These are phyloP conservation scores for Erinaceus europaeus DNA, from an alignment of 2,113 vertebrate species.

Conservation along the genomic window DNA sequence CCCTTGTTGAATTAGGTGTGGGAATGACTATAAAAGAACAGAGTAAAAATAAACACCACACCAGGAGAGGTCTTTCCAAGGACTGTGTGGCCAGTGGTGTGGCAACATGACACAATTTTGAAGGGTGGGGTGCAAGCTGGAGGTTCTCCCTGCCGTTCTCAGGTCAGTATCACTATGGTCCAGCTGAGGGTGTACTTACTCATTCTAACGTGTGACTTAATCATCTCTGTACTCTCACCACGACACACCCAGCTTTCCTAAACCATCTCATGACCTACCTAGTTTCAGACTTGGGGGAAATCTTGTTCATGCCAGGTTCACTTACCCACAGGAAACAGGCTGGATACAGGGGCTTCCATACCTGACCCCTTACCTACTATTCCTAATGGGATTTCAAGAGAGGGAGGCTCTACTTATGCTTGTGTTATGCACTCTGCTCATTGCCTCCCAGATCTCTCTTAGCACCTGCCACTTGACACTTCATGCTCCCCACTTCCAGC, in stretches of 20 bases:
- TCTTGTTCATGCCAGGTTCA: too few relatives aligned
- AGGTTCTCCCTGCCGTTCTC: not conserved
- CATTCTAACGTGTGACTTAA: not conserved
- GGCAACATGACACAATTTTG: not conserved
- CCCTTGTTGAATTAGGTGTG: constrained; percentile 22
- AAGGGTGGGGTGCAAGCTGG: too few relatives aligned
- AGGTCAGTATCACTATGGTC: not conserved
- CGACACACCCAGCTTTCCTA: too few relatives aligned
- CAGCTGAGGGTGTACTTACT: not conserved
- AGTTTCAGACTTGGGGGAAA: not conserved
- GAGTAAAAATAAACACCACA: not conserved
- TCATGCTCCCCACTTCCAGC: not conserved
- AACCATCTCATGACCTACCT: too few relatives aligned
- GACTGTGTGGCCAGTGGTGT: fast-evolving
- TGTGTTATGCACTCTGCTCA: too few relatives aligned
- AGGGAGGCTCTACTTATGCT: not conserved
- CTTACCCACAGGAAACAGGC: not conserved
- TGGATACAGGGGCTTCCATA: too few relatives aligned
- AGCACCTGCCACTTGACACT: not conserved
- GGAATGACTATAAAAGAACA: constrained; percentile 1
- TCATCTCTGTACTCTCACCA: not conserved
- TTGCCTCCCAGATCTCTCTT: not conserved
- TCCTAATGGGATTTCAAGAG: not conserved
- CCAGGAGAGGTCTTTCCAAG: not conserved
- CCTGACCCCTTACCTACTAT: too few relatives aligned